Base-by-base conservation (phyloP, 2,797 vertebrate genomes). In the Synanceia verrucosa region DNA sequence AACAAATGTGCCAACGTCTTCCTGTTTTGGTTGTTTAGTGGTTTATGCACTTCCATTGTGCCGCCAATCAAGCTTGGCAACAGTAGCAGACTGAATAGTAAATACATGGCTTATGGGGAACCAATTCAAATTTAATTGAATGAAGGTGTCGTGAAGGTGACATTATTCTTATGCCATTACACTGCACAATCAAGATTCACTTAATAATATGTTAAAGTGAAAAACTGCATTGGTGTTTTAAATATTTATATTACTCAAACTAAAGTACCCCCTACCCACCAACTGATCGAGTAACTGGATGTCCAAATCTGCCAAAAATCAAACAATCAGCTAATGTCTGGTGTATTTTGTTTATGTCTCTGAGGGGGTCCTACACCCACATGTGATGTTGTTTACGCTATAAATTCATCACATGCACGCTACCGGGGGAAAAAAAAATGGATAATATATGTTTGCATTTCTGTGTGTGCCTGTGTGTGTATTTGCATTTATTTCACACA, bases 401-500 rank as follows among this genome's bases (percentile, higher is more conserved):
- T 63, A 76, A 84, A 85, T 80, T 79, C 73, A 78, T 89, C 76
- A 76, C 68, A 85, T 83, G 72, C 81, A 79, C 53, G 86, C 88
- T 86, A 62, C 81, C 70, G 84, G 88, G 84, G 74, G 84, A 33
- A 84, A 87, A 85, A 33, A 84, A 87, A 83, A 82, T 81, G 64
- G 88, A 84, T 87, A 86, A 89, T 91, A 65, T 76, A 82, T 86
- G 82, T 85, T 81, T 81, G 80, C 48, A 33, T 84, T 70, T 81
- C 72, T 67, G 75, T 78, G 70, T 39, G 81, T 43, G 63, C 59
- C 33, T 80, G 72, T 80, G 81, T 76, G 79, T 84, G 43, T 81
- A 91, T 92, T 92, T 91, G 88, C 92, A 92, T 91, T 74, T 90
- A 87, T 91, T 91, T 92, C 89, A 91, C 90, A 90, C 85, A 88